phyloP scores from a whole-genome alignment of 2,113 vertebrate genomes.

The Pitta sordida region DNA sequence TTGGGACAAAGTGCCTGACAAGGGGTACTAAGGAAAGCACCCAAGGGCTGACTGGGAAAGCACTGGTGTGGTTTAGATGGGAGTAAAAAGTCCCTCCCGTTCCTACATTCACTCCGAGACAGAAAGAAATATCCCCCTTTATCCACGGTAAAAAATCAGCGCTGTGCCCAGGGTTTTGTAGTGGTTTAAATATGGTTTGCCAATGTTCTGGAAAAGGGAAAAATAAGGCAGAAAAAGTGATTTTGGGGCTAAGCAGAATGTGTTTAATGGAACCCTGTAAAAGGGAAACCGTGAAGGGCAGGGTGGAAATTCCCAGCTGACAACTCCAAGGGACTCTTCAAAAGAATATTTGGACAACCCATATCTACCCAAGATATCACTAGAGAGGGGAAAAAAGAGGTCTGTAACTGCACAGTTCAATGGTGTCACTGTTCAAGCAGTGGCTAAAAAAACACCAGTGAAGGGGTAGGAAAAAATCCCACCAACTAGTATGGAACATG shows the following conservation, averaged over 20 bases:
- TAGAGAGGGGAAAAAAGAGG: not conserved
- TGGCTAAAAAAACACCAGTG: slow-evolving; percentile 25
- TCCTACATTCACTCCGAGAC: too few species aligned
- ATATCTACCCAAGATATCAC: slow-evolving; percentile 29
- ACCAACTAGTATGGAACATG: not conserved
- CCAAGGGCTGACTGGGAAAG: not conserved
- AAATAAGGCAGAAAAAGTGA: not conserved
- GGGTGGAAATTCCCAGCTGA: slow-evolving; percentile 47
- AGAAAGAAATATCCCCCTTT: not conserved
- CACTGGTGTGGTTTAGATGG: not conserved
- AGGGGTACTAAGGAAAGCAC: not conserved
- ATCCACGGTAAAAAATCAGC: not conserved
- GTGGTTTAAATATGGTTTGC: not conserved
- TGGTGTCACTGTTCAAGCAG: slow-evolving; percentile 27
- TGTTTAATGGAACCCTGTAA: not conserved
- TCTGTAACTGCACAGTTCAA: not conserved
- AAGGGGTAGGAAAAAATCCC: not conserved
- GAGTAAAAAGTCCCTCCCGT: not conserved
- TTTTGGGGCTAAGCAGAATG: not conserved
- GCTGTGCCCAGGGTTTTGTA: not conserved
- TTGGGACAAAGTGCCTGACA: not conserved
- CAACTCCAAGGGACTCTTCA: slow-evolving; percentile 17
- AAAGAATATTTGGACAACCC: slow-evolving; percentile 24
- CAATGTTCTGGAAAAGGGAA: not conserved
- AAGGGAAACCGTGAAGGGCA: not conserved